Conservation (phyloP, 2,888 invertebrate species). For the Eulithis prunata region DNA sequence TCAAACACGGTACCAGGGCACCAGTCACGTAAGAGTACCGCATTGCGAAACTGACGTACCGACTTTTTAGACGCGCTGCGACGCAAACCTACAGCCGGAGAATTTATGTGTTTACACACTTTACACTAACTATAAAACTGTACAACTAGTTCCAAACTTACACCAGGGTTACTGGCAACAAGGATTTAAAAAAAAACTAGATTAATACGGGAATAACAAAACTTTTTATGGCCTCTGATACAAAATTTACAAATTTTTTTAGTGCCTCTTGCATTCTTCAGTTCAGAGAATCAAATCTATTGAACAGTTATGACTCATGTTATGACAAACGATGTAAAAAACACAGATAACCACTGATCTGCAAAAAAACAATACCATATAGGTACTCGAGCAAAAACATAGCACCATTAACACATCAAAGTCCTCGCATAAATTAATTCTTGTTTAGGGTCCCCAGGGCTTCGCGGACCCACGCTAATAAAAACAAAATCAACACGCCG, state of each 20-base stretch:
- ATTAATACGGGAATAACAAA: no score
- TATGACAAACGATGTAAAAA: background rate
- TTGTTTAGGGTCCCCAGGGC: slow-evolving; percentile 16
- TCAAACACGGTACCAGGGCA: slow-evolving; percentile 48
- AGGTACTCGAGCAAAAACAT: slow-evolving; percentile 2
- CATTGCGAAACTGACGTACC: slow-evolving; percentile 59
- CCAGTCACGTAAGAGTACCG: slow-evolving; percentile 75
- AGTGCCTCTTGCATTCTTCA: no score
- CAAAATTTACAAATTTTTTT: no score
- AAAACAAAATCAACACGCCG: slow-evolving; percentile 47
- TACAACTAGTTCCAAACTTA: no score
- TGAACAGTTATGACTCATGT: no score
- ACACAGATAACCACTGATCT: background rate
- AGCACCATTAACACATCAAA: slow-evolving; percentile 21
- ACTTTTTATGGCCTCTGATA: no score
- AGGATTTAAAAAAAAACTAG: no score
- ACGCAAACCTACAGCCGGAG: slow-evolving; percentile 25
- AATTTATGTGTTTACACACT: slow-evolving; percentile 26
- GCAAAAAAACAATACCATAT: slow-evolving; percentile 2
- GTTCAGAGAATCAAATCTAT: no score
- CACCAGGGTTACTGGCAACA: no score
- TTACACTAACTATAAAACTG: slow-evolving; percentile 3
- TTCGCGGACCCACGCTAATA: slow-evolving; percentile 12
- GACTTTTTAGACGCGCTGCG: slow-evolving; percentile 21
- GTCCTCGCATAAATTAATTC: slow-evolving; percentile 21